phyloP scores from a whole-genome alignment of 2,113 vertebrate species.

The Bucco capensis region DNA sequence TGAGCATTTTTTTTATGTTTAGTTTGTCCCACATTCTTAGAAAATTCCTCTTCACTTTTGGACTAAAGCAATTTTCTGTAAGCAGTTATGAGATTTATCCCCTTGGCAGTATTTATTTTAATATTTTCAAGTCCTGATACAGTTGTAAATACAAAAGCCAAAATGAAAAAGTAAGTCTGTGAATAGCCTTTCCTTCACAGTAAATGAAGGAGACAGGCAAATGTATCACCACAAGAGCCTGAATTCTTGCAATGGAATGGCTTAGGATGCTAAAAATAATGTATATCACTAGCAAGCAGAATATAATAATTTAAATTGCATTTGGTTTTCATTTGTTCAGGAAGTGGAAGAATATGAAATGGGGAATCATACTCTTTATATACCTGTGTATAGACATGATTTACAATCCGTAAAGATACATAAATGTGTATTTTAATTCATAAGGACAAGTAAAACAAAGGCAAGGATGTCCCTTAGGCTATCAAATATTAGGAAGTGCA shows the following conservation, averaged over 20 bases:
- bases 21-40: not conserved
- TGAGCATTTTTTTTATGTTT: not conserved
- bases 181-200: not conserved
- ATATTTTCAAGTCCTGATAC: not conserved
- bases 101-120: not conserved
- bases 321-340: not conserved
- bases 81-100: not conserved
- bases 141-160: not conserved
- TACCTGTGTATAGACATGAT: rapidly evolving
- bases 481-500: not conserved
- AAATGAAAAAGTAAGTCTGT: not conserved
- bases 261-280: not conserved
- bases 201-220: not conserved
- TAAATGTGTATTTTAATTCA: no score
- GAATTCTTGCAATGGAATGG: not conserved
- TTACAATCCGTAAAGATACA: not conserved
- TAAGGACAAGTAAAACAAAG: not conserved
- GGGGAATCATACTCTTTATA: not conserved
- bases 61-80: not conserved
- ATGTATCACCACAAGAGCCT: not conserved
- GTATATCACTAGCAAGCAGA: not conserved
- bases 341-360: not conserved
- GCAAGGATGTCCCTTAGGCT: not conserved
- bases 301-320: not conserved
- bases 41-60: not conserved